Base-by-base conservation (phyloP, 2,888 invertebrate genomes). In the Clunio marinus region DNA sequence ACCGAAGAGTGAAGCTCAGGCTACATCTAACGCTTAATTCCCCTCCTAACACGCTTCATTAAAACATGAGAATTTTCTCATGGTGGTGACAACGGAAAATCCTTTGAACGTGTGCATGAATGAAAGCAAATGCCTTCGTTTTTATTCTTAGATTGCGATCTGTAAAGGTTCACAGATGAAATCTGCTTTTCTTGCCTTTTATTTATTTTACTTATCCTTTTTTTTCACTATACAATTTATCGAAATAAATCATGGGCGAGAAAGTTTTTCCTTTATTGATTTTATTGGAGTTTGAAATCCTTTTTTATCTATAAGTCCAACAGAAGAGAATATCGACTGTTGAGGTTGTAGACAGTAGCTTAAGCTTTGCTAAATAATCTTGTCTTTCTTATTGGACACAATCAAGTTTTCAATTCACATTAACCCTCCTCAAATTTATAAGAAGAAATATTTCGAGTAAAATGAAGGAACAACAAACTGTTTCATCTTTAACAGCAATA, bases 261-360 rank as follows among this genome's bases (percentile, higher is more conserved):
- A 41, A 59, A 32, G 25, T 15, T 27, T 59, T n/a, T n/a, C 15
- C 4, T 37, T 25, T 62, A 62, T 62, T 62, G 62, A 62, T 62
- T 62, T 37, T 62, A 62, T 62, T 62, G 62, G 37, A 62, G 62
- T 62, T 41, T 62, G 37, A 41, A 37, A 62, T 22, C 25, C 62
- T 41, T 10, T 28, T 17, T 27, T 57, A 13, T 57, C 28, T 28
- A 32, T 7, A 10, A 32, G 32, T n/a, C n/a, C n/a, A n/a, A n/a
- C n/a, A n/a, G n/a, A n/a, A n/a, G n/a, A n/a, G n/a, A n/a, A n/a
- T n/a, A n/a, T n/a, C n/a, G n/a, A n/a, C n/a, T n/a, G n/a, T n/a
- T n/a, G n/a, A n/a, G n/a, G n/a, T n/a, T n/a, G n/a, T n/a, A n/a
- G n/a, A n/a, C n/a, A n/a, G n/a, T n/a, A n/a, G n/a, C n/a, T n/a